Conservation (phyloP, 2,888 invertebrate genomes). For the Cryptosula pallasiana region DNA sequence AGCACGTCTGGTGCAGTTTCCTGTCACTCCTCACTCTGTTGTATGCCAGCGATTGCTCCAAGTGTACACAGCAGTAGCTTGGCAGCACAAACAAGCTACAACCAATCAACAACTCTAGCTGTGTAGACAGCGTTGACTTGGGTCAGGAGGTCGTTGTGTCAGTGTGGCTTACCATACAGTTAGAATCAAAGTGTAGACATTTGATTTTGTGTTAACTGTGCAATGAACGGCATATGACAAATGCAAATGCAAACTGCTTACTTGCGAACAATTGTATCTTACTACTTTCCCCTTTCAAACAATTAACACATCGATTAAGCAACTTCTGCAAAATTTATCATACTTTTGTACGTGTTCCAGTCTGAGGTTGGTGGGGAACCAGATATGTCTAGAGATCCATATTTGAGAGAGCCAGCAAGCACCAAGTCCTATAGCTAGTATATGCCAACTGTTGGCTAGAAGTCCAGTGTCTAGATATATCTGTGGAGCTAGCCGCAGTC, state of each 20-base stretch:
- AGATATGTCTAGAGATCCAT: constrained; percentile 93
- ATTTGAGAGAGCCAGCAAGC: constrained; percentile 85
- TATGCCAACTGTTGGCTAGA: background rate
- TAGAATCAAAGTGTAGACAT: no score
- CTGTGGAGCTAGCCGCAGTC: background rate
- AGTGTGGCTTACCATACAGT: no score
- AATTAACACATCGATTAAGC: no score
- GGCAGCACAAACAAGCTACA: constrained; percentile 73
- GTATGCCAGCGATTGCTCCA: constrained; percentile 87
- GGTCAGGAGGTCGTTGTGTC: no score
- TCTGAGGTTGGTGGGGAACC: constrained; percentile 96
- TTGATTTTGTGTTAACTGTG: no score
- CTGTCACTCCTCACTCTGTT: constrained; percentile 83
- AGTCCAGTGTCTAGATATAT: background rate
- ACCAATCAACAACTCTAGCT: no score
- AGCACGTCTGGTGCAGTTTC: constrained; percentile 25
- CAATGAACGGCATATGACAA: no score
- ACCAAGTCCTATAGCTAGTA: constrained; percentile 16
- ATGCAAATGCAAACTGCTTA: no score
- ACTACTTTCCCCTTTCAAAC: no score
- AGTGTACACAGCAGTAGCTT: constrained; percentile 81
- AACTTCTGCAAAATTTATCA: no score
- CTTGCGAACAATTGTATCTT: no score
- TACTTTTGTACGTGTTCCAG: constrained; percentile 88
- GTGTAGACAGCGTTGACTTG: no score